Evolutionary conservation across 1,140 invertebrate species (phyloP).

Genomic region (Bombyx mandarina): DNA sequence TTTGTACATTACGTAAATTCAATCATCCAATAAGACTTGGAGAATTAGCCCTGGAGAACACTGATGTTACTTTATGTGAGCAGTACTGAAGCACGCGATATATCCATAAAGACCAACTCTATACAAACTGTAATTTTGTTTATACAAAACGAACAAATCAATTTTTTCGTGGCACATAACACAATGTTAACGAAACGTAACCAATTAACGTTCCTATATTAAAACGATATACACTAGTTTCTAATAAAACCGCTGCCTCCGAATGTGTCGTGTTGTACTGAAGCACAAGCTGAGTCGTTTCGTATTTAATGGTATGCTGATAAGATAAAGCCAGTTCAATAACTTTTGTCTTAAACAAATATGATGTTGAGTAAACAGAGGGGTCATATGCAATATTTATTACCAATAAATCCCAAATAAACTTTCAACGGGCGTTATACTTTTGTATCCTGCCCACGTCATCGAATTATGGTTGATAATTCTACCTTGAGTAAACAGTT

Average conservation of each 20-base stretch:
- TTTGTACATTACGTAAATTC: no score
- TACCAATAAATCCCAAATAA: constrained; percentile 7
- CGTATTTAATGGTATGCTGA: constrained; percentile 14
- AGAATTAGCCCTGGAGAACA: constrained; percentile 9
- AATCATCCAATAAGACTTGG: no score
- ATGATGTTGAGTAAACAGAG: constrained; percentile 2
- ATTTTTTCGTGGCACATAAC: constrained; percentile 9
- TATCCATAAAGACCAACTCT: constrained; percentile 1
- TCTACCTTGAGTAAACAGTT: constrained; percentile 16
- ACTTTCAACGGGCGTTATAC: not conserved
- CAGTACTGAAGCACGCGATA: constrained; percentile 4
- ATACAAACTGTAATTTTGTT: not conserved
- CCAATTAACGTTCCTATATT: constrained; percentile 5
- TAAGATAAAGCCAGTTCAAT: constrained; percentile 62
- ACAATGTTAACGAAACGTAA: constrained; percentile 13
- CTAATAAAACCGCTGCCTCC: no score
- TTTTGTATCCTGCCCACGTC: constrained; percentile 15
- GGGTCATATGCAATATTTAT: constrained; percentile 10
- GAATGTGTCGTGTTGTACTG: no score
- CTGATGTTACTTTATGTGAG: constrained; percentile 12
- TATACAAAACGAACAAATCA: constrained; percentile 1
- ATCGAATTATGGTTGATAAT: constrained; percentile 10
- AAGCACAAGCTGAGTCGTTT: no score
- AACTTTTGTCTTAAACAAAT: constrained; percentile 33
- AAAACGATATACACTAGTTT: no score